Base-by-base conservation (phyloP, 2,113 vertebrate species). In the Ctenomys sociabilis region DNA sequence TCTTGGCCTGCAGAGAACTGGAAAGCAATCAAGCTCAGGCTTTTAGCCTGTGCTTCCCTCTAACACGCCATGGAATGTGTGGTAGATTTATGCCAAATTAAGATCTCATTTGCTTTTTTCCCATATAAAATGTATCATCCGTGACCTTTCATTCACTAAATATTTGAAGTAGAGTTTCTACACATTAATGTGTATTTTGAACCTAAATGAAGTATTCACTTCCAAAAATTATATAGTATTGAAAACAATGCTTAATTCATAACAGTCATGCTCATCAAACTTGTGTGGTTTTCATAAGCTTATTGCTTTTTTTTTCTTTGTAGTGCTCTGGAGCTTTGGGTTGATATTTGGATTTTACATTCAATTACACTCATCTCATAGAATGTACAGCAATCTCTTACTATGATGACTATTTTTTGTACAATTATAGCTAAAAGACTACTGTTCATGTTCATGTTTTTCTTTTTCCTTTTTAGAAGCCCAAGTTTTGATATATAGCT, bases 71-170 rank as follows among this genome's bases (percentile, higher is more conserved):
- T 26, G 14, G 68, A 66, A 19, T 35, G n/a, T 43, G 35, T 52
- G 63, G 10, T 3, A 85, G 30, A 40, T 21, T 64, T 64, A 24
- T 4, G 63, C 63, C 45, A 68, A 12, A 68, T 75, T 40, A 86
- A 85, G 49, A 35, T 10, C 6, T 68, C 57, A 4, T 96, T 96
- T 95, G n/a, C 8, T 95, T 91, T 73, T 52, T 80, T 90, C 43
- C 40, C n/a, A n/a, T 3, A 16, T 26, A 43, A 66, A 5, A 5
- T 35, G 59, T 84, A 35, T 73, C 86, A 26, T n/a, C 75, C 21
- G 21, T 16, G 37, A 21, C 17, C 85, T 57, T 6, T 45, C 16
- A 57, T 8, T n/a, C 19, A 37, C 1, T 21, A 17, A 43, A 26
- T 66, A 32, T 54, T 75, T 66, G 30, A 90, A 68, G 3, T 19